A percentile compares a stretch with the other conserved stretches of the same genome.
Evolutionary conservation across 2,888 invertebrate species (phyloP).

Genomic region (Drosophila parthenogenetica): DNA sequence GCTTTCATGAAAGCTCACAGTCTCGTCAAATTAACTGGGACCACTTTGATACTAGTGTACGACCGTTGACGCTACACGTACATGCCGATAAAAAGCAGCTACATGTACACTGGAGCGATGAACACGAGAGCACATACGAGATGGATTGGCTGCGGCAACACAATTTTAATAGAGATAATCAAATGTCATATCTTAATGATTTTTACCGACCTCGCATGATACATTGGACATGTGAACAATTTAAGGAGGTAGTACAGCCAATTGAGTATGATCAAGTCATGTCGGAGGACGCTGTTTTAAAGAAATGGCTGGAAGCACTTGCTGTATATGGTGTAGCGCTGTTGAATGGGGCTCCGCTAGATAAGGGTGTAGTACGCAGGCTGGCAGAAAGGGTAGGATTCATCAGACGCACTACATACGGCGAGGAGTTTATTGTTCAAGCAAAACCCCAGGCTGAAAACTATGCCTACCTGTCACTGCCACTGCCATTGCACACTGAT

Average conservation of each 20-base stretch:
- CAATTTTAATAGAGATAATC: constrained; percentile 86
- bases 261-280: constrained; percentile 87
- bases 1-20: constrained; percentile 88
- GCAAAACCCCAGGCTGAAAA: constrained; percentile 90
- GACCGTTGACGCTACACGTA: constrained; percentile 82
- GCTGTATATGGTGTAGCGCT: constrained; percentile 89
- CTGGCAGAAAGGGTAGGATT: constrained; percentile 89
- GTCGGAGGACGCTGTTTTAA: constrained; percentile 84
- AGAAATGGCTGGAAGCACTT: constrained; percentile 87
- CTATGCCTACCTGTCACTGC: constrained; percentile 89
- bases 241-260: constrained; percentile 85
- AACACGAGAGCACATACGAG: constrained; percentile 87
- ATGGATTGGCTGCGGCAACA: constrained; percentile 88
- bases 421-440: constrained; percentile 89
- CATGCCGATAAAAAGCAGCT: constrained; percentile 63
- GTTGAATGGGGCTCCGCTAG: constrained; percentile 87
- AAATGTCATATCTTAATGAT: constrained; percentile 85
- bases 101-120: constrained; percentile 87
- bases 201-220: constrained; percentile 86
- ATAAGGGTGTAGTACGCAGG: constrained; percentile 86
- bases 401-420: constrained; percentile 90
- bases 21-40: constrained; percentile 88
- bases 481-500: constrained; percentile 90
- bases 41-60: constrained; percentile 86
- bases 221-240: constrained; percentile 87